Percentiles rank a stretch among this genome's conserved stretches.
phyloP scores from a whole-genome alignment of 2,113 vertebrate genomes.

The Panurus biarmicus region DNA sequence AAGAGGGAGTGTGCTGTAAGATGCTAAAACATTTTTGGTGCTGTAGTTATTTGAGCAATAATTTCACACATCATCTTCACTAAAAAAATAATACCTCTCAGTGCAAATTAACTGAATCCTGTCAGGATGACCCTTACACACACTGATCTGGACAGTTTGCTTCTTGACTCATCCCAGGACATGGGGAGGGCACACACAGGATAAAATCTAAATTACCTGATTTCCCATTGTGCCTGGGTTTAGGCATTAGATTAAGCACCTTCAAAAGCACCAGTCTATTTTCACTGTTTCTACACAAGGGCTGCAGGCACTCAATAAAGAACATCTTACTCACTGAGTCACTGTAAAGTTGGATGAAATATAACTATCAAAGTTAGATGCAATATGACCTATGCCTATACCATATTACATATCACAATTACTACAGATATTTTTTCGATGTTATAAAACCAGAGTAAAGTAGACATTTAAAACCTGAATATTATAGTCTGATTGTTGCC shows the following conservation, averaged over 20 bases:
- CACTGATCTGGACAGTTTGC: neutral
- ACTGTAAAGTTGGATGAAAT: neutral
- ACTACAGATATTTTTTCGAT: neutral
- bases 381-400: neutral
- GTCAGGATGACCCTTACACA: neutral
- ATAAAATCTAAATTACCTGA: neutral
- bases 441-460: neutral
- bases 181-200: neutral
- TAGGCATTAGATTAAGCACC: neutral
- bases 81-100: neutral
- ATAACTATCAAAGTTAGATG: neutral
- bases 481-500: neutral
- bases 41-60: neutral
- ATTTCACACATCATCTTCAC: neutral
- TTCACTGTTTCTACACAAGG: neutral
- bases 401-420: neutral
- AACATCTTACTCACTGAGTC: neutral
- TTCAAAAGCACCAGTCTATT: neutral
- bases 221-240: neutral
- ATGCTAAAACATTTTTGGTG: neutral
- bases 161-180: neutral
- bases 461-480: neutral
- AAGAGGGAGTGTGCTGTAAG: neutral
- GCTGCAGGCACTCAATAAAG: neutral
- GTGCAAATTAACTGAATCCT: neutral